These are phyloP conservation scores for Coregonus sp. DNA, from an alignment of 2,797 vertebrate species.

Conservation along the genomic window DNA sequence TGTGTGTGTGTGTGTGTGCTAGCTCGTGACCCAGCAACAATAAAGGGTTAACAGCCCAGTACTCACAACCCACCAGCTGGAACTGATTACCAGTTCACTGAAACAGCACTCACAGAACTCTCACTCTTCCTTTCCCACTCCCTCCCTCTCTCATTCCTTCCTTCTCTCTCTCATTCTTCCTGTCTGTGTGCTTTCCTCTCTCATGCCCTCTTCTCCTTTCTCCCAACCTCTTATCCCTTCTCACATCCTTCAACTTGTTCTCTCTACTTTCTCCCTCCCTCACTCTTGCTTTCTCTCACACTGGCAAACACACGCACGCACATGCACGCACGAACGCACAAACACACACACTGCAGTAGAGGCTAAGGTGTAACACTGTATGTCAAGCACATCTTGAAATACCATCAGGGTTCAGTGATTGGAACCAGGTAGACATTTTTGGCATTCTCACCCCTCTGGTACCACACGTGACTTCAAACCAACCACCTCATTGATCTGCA, in stretches of 20 bases:
- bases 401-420: slow-evolving; percentile 40
- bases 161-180: slow-evolving; percentile 1
- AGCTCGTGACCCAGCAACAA: slow-evolving; percentile 62
- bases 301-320: slow-evolving; percentile 1
- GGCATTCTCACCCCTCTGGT: slow-evolving; percentile 42
- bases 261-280: slow-evolving; percentile 26
- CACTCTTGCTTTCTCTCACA: slow-evolving; percentile 15
- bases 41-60: slow-evolving; percentile 49
- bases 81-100: slow-evolving; percentile 76
- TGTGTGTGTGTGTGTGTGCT: slow-evolving; percentile 21
- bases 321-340: background rate
- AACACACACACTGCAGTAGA: background rate
- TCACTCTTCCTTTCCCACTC: slow-evolving; percentile 28
- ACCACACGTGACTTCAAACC: slow-evolving; percentile 57
- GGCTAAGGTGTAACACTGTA: slow-evolving; percentile 14
- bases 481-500: slow-evolving; percentile 46
- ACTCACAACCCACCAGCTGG: slow-evolving; percentile 67
- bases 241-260: slow-evolving; percentile 54
- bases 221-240: slow-evolving; percentile 27
- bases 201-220: slow-evolving; percentile 58
- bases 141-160: background rate
- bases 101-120: slow-evolving; percentile 48
- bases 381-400: slow-evolving; percentile 48
- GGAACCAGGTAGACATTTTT: slow-evolving; percentile 60
- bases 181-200: slow-evolving; percentile 40